phyloP scores from a whole-genome alignment of 1,140 invertebrate species.

The Oedothorax gibbosus region DNA sequence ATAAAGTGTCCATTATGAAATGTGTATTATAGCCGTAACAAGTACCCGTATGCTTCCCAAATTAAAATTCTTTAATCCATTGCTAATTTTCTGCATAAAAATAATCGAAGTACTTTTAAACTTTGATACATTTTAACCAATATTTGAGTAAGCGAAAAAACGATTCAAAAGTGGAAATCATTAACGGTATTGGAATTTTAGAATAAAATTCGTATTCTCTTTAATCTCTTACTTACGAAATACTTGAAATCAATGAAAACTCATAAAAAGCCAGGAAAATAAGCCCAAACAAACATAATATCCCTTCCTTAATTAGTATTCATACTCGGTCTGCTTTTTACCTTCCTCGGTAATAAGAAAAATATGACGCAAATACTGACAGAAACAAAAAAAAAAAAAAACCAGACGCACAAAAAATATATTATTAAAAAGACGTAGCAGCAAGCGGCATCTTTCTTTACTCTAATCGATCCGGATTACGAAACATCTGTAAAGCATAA shows the following conservation, averaged over 20 bases:
- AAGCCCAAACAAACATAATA: not conserved
- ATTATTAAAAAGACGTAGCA: not conserved
- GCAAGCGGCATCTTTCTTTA: not conserved
- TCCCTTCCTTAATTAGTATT: conserved; percentile 28
- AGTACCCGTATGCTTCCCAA: too few species aligned
- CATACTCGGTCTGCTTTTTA: conserved; percentile 7
- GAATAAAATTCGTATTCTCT: too few species aligned
- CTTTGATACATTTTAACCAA: too few species aligned
- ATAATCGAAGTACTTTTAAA: too few species aligned
- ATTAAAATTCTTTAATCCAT: too few species aligned
- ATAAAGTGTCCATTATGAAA: too few species aligned
- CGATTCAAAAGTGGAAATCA: too few species aligned
- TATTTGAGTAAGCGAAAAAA: too few species aligned
- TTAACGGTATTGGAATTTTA: too few species aligned
- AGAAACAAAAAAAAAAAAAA: not conserved
- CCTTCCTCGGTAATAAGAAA: not conserved
- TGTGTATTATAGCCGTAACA: too few species aligned
- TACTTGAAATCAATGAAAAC: conserved; percentile 23
- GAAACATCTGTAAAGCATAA: conserved; percentile 60
- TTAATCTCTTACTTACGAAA: not conserved
- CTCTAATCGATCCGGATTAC: conserved; percentile 25
- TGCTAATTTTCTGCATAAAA: too few species aligned
- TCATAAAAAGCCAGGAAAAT: not conserved
- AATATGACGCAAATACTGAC: not conserved
- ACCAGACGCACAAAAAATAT: not conserved